Percentiles rank a stretch among this genome's conserved stretches.
These are phyloP conservation scores for Scytalopus superciliaris DNA, from an alignment of 2,113 vertebrate genomes.

Conservation along the genomic window DNA sequence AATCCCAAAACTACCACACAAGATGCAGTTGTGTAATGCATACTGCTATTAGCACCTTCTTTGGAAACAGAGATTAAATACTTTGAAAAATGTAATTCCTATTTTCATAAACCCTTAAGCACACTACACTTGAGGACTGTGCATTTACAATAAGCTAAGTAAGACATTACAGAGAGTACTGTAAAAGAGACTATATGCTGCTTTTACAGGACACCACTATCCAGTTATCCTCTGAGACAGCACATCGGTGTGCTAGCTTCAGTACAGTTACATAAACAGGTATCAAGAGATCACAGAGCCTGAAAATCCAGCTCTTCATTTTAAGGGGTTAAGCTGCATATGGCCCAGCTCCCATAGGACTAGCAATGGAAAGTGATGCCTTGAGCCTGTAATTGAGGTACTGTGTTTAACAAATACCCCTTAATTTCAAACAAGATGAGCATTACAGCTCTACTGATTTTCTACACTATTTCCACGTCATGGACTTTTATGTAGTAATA, in stretches of 20 bases:
- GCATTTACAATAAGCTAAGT: background rate
- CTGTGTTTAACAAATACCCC: background rate
- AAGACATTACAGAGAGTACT: background rate
- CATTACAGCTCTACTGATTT: background rate
- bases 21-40: background rate
- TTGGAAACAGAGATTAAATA: background rate
- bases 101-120: background rate
- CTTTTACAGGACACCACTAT: background rate
- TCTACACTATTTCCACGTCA: background rate
- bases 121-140: background rate
- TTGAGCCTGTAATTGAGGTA: background rate
- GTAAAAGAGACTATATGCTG: background rate
- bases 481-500: background rate
- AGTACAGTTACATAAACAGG: background rate
- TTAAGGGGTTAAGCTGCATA: background rate
- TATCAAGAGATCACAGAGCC: background rate
- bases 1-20: background rate
- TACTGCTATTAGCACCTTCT: background rate
- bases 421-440: background rate
- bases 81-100: background rate
- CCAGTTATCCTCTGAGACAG: background rate
- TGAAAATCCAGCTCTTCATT: background rate
- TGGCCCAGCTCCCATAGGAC: background rate
- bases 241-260: background rate
- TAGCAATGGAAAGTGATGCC: background rate